phyloP scores from a whole-genome alignment of 92 coral and sea anemone genomes.

The Epizoanthus fatuus region DNA sequence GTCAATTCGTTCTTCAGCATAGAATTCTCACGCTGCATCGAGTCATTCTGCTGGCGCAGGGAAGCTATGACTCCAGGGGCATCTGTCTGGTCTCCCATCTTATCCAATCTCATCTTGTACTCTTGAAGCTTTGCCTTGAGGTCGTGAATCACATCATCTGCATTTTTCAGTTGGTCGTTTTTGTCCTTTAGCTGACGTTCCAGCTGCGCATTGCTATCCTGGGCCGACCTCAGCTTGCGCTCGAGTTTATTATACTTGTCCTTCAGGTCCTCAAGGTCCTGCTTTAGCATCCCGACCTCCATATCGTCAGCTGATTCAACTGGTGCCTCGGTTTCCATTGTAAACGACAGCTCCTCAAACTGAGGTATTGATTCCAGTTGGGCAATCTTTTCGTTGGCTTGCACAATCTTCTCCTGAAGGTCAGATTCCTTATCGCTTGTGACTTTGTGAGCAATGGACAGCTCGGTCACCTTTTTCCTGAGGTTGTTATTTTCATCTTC shows the following conservation, averaged over 20 bases:
- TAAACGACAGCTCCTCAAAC: slow-evolving; percentile 63
- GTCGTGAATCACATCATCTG: slow-evolving; percentile 90
- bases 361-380: slow-evolving; percentile 71
- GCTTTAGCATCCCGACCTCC: slow-evolving; percentile 81
- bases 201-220: slow-evolving; percentile 80
- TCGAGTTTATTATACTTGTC: slow-evolving; percentile 87
- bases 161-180: slow-evolving; percentile 79
- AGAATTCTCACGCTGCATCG: slow-evolving; percentile 92
- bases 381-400: slow-evolving; percentile 81
- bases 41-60: slow-evolving; percentile 85
- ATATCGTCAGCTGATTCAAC: slow-evolving; percentile 82
- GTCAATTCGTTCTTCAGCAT: slow-evolving; percentile 90
- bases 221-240: slow-evolving; percentile 72
- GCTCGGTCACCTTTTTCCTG: slow-evolving; percentile 83
- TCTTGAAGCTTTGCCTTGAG: slow-evolving; percentile 86
- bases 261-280: slow-evolving; percentile 84
- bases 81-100: slow-evolving; percentile 89
- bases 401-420: slow-evolving; percentile 78
- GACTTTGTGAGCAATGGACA: slow-evolving; percentile 72
- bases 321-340: slow-evolving; percentile 21
- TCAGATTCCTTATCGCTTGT: slow-evolving; percentile 88
- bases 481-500: slow-evolving; percentile 88
- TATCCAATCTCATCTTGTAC: slow-evolving; percentile 79
- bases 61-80: slow-evolving; percentile 90
- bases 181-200: slow-evolving; percentile 72